A percentile compares a stretch with the other conserved stretches of the same genome.
Evolutionary conservation across 2,888 invertebrate genomes (phyloP).

Genomic region (Drosophila nigricruria): DNA sequence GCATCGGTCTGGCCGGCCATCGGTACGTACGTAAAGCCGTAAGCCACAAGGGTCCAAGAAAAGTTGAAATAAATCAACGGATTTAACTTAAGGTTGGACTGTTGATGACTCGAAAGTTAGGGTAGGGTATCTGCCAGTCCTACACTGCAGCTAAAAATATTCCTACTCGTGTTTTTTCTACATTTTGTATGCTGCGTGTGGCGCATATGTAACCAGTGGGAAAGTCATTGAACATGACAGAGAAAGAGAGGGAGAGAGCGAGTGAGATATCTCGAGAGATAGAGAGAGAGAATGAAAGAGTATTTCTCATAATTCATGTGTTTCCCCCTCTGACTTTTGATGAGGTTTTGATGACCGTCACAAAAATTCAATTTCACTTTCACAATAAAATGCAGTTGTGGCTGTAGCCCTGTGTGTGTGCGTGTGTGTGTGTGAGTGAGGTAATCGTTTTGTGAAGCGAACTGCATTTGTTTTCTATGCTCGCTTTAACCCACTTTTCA

Average conservation of each 20-base stretch:
- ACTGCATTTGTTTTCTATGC: conserved; percentile 66
- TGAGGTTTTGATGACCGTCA: conserved; percentile 47
- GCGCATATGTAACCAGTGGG: conserved; percentile 33
- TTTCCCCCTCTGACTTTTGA: conserved; percentile 33
- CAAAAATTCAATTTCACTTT: conserved; percentile 67
- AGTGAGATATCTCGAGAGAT: not conserved
- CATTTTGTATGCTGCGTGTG: not conserved
- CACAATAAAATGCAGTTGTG: conserved; percentile 54
- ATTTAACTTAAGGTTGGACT: conserved; percentile 45
- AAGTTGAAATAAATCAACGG: conserved; percentile 68
- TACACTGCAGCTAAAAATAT: not conserved
- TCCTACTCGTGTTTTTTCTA: not conserved
- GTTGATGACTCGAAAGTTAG: conserved; percentile 33
- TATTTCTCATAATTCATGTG: conserved; percentile 10
- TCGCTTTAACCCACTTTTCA: conserved; percentile 75
- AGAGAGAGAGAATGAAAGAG: conserved; percentile 6
- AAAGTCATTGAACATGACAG: conserved; percentile 3
- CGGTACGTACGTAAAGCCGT: conserved; percentile 16
- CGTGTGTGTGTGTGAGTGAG: conserved; percentile 52
- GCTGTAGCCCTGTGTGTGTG: conserved; percentile 28
- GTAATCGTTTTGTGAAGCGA: conserved; percentile 52
- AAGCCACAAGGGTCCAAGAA: conserved; percentile 29
- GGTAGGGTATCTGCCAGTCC: not conserved
- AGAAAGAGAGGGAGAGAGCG: not conserved
- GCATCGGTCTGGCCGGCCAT: not conserved